Conservation (phyloP, 2,797 vertebrate species). For the Labroides dimidiatus region DNA sequence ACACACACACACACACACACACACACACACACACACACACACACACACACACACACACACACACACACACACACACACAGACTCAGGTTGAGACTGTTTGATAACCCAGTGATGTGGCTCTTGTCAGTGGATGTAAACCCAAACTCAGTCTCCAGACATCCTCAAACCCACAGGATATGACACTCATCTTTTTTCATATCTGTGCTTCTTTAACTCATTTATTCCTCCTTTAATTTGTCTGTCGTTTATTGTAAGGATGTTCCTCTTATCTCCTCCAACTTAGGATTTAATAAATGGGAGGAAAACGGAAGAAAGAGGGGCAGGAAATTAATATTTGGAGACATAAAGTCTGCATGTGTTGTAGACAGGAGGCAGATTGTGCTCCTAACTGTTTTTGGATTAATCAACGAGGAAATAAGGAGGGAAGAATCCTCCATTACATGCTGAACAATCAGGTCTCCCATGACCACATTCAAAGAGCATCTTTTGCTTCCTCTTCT, state of each 20-base stretch:
- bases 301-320: conserved; percentile 1
- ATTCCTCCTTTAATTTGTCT: background rate
- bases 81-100: too few relatives aligned
- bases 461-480: background rate
- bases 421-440: conserved; percentile 1
- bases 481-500: background rate
- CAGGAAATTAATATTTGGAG: conserved; percentile 46
- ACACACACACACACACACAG: too few relatives aligned
- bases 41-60: too few relatives aligned
- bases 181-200: background rate
- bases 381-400: conserved; percentile 24
- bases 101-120: too few relatives aligned
- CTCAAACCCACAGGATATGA: too few relatives aligned
- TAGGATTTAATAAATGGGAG: conserved; percentile 26
- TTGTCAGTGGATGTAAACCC: too few relatives aligned
- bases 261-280: conserved; percentile 1
- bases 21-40: too few relatives aligned
- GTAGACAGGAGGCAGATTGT: conserved; percentile 44
- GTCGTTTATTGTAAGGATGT: background rate
- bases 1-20: too few relatives aligned
- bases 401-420: conserved; percentile 33
- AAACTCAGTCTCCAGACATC: too few relatives aligned
- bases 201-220: background rate
- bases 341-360: conserved; percentile 38
- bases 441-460: background rate